Evolutionary conservation across 1,140 invertebrate genomes (phyloP).

Genomic region (Neelides sp.): DNA sequence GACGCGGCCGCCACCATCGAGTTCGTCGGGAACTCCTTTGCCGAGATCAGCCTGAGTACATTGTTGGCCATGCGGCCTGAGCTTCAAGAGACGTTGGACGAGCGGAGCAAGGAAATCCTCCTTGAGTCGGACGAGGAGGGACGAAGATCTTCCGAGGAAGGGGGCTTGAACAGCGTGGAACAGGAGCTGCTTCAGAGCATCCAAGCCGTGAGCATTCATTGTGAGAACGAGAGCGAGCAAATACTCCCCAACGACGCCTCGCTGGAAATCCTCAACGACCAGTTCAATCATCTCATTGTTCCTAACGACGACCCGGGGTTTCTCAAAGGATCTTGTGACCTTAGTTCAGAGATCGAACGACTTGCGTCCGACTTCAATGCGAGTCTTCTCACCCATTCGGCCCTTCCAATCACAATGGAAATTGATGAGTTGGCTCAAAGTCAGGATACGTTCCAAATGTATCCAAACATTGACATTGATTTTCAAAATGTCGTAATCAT

Average conservation of each 20-base stretch:
- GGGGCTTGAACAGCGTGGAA: no score
- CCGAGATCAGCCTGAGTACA: constrained; percentile 20
- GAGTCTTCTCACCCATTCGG: constrained; percentile 13
- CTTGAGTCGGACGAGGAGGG: no score
- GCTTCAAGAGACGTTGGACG: no score
- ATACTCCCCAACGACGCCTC: background rate
- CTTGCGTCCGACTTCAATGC: constrained; percentile 17
- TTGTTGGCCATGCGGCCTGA: constrained; percentile 10
- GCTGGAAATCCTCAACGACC: background rate
- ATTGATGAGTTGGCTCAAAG: no score
- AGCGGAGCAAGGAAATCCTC: no score
- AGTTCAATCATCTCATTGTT: constrained; percentile 1
- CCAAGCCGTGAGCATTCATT: constrained; percentile 21
- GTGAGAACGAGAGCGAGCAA: constrained; percentile 13
- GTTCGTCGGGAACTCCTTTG: constrained; percentile 17
- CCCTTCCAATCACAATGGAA: no score
- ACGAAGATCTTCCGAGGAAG: no score
- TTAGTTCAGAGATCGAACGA: constrained; percentile 17
- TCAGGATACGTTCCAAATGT: no score
- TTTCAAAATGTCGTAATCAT: no score
- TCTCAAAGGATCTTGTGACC: background rate
- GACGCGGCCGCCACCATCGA: background rate
- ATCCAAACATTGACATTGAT: no score
- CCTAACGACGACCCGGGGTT: background rate
- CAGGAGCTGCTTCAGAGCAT: constrained; percentile 28